Evolutionary conservation across 2,888 invertebrate genomes (phyloP).

Genomic region (Eilema depressum): DNA sequence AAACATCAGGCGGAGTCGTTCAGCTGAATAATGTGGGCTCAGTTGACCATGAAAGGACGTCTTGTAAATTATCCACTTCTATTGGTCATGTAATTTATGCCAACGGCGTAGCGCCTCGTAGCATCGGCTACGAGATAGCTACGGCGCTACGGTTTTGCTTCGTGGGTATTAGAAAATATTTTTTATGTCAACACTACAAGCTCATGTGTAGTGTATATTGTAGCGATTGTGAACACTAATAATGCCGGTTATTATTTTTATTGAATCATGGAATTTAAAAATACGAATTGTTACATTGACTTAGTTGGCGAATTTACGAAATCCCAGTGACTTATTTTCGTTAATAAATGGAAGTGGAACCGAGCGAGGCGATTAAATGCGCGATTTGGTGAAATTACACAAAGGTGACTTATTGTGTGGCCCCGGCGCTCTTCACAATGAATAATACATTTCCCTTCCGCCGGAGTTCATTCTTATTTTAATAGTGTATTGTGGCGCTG

Average conservation of each 20-base stretch:
- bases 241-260: neutral
- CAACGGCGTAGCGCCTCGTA: neutral
- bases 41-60: too few relatives aligned
- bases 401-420: conserved; percentile 3
- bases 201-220: too few relatives aligned
- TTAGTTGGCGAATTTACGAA: neutral
- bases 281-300: neutral
- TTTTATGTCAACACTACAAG: too few relatives aligned
- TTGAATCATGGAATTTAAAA: neutral
- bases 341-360: neutral
- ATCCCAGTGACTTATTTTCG: neutral
- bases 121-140: neutral
- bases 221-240: neutral
- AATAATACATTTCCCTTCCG: conserved; percentile 8
- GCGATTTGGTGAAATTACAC: conserved; percentile 11
- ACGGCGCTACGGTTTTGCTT: neutral
- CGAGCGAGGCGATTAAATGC: conserved; percentile 1
- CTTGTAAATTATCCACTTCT: neutral
- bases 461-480: neutral
- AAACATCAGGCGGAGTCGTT: neutral
- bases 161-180: neutral
- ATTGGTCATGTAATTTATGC: neutral
- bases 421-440: neutral
- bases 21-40: too few relatives aligned
- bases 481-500: neutral